phyloP scores from a whole-genome alignment of 2,888 invertebrate species.

The Caprella mutica region DNA sequence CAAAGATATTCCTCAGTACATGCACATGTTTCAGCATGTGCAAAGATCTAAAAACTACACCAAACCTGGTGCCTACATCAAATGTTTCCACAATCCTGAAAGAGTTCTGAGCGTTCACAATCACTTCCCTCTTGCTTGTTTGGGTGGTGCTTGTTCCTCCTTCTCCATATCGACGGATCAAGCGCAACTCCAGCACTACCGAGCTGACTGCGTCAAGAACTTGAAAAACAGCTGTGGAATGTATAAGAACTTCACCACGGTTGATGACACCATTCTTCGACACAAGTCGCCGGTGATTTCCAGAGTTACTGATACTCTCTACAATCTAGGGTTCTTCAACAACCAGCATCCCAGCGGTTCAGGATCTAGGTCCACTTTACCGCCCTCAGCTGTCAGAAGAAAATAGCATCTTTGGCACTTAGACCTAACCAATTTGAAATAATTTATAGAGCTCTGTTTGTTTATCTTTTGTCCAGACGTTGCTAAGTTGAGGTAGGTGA shows the following conservation, averaged over 20 bases:
- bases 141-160: constrained; percentile 65
- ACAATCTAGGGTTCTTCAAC: constrained; percentile 54
- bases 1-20: constrained; percentile 66
- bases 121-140: constrained; percentile 79
- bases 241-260: constrained; percentile 65
- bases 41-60: constrained; percentile 68
- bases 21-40: constrained; percentile 65
- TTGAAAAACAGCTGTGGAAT: constrained; percentile 72
- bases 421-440: too few species aligned
- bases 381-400: constrained; percentile 27
- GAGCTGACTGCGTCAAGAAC: constrained; percentile 80
- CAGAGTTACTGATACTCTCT: constrained; percentile 57
- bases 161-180: constrained; percentile 68
- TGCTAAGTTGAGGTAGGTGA: too few species aligned
- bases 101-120: constrained; percentile 78
- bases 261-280: constrained; percentile 78
- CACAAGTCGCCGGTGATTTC: constrained; percentile 64
- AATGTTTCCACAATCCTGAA: constrained; percentile 86
- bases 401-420: too few species aligned
- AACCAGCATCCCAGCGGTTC: constrained; percentile 10
- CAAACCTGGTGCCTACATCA: constrained; percentile 82
- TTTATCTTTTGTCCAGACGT: too few species aligned
- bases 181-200: constrained; percentile 86
- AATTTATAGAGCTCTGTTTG: too few species aligned
- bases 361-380: constrained; percentile 10